Evolutionary conservation across 2,888 invertebrate genomes (phyloP).

Genomic region (Sturmia bella): DNA sequence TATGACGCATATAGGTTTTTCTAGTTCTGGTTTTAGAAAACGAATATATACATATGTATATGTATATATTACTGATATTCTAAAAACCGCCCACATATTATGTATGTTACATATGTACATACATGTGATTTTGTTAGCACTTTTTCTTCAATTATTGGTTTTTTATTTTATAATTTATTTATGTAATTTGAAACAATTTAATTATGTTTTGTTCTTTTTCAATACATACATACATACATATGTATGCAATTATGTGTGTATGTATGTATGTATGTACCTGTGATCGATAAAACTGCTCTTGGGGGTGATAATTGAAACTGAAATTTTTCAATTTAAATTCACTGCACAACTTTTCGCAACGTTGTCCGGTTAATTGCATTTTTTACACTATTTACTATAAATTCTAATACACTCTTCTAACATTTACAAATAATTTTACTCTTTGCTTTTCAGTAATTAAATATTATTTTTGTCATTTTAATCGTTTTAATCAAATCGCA

Average conservation of each 20-base stretch:
- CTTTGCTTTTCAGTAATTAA: neutral
- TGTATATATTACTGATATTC: no score
- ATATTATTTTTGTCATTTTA: neutral
- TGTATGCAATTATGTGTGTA: neutral
- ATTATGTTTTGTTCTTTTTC: no score
- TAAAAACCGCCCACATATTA: no score
- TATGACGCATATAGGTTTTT: no score
- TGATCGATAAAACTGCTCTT: constrained; percentile 80
- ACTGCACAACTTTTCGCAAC: constrained; percentile 74
- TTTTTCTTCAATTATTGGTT: no score
- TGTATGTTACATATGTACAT: no score
- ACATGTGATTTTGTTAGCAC: no score
- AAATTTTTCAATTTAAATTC: constrained; percentile 78
- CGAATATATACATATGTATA: no score
- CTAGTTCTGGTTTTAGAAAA: no score
- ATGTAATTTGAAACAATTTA: no score
- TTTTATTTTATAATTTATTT: no score
- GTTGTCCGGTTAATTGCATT: constrained; percentile 75
- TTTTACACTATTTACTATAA: constrained; percentile 25
- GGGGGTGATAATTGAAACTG: constrained; percentile 76
- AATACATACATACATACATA: neutral
- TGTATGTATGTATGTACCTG: no score
- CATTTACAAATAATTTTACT: constrained; percentile 1
- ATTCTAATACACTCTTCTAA: neutral
- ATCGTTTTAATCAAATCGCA: neutral